These are phyloP conservation scores for Erynnis tages DNA, from an alignment of 2,888 invertebrate species.

Conservation along the genomic window DNA sequence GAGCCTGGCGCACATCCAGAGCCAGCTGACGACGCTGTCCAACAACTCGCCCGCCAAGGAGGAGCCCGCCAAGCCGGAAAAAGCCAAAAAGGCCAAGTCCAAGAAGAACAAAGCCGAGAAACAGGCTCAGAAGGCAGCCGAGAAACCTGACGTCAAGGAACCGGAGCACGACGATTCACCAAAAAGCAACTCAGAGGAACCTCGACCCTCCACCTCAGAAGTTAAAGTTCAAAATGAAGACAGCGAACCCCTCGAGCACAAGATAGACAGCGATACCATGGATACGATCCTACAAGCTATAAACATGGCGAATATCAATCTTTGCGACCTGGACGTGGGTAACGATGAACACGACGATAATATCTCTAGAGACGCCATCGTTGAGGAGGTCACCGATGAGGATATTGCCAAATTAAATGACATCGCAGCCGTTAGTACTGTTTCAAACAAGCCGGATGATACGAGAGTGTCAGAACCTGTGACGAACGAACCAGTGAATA, in stretches of 20 bases:
- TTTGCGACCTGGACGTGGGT: constrained; percentile 54
- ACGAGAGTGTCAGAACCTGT: not conserved
- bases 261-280: constrained; percentile 56
- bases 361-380: constrained; percentile 23
- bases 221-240: constrained; percentile 37
- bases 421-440: not conserved
- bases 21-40: constrained; percentile 75
- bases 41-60: constrained; percentile 48
- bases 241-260: constrained; percentile 38
- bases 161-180: constrained; percentile 29
- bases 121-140: constrained; percentile 43
- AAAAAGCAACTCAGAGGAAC: constrained; percentile 22
- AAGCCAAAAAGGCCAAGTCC: constrained; percentile 65
- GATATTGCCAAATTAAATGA: constrained; percentile 1
- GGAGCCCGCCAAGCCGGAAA: constrained; percentile 62
- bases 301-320: constrained; percentile 57
- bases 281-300: constrained; percentile 64
- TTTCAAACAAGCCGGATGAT: not conserved
- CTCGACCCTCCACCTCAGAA: constrained; percentile 32
- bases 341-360: constrained; percentile 40
- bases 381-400: constrained; percentile 29
- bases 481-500: not conserved
- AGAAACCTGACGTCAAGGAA: constrained; percentile 42
- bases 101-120: constrained; percentile 61
- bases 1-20: constrained; percentile 81